Evolutionary conservation across 1,140 invertebrate genomes (phyloP).

Genomic region (Drosophila varians): DNA sequence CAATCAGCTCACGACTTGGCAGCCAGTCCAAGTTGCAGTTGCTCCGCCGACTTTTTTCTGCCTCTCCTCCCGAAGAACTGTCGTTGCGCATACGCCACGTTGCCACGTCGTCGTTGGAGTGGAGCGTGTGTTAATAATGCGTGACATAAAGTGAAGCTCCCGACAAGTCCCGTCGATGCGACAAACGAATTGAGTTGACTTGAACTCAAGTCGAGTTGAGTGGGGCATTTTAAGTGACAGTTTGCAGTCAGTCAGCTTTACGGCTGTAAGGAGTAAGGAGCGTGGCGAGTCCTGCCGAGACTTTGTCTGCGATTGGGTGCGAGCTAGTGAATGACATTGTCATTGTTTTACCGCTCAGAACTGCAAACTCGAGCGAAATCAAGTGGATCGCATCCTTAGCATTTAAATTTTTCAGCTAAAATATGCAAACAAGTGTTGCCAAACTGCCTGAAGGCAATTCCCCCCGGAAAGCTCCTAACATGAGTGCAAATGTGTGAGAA

Average conservation of each 20-base stretch:
- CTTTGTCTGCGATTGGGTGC: slow-evolving; percentile 20
- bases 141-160: slow-evolving; percentile 72
- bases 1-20: slow-evolving; percentile 72
- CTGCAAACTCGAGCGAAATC: neutral
- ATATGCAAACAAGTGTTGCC: slow-evolving; percentile 74
- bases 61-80: neutral
- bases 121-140: slow-evolving; percentile 79
- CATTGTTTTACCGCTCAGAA: slow-evolving; percentile 18
- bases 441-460: slow-evolving; percentile 34
- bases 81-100: slow-evolving; percentile 74
- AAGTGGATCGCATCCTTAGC: slow-evolving; percentile 26
- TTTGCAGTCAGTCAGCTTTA: slow-evolving; percentile 30
- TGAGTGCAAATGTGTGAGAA: slow-evolving; percentile 65
- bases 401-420: slow-evolving; percentile 71
- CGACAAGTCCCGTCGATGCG: slow-evolving; percentile 49
- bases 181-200: slow-evolving; percentile 78
- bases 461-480: slow-evolving; percentile 10
- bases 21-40: slow-evolving; percentile 26
- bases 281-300: slow-evolving; percentile 28
- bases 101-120: slow-evolving; percentile 30
- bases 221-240: slow-evolving; percentile 71
- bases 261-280: slow-evolving; percentile 2
- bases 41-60: slow-evolving; percentile 1
- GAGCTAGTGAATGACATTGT: slow-evolving; percentile 38
- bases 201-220: slow-evolving; percentile 41